Evolutionary conservation across 92 coral and sea anemone genomes (phyloP).

Genomic region (Parazoanthus darwini): DNA sequence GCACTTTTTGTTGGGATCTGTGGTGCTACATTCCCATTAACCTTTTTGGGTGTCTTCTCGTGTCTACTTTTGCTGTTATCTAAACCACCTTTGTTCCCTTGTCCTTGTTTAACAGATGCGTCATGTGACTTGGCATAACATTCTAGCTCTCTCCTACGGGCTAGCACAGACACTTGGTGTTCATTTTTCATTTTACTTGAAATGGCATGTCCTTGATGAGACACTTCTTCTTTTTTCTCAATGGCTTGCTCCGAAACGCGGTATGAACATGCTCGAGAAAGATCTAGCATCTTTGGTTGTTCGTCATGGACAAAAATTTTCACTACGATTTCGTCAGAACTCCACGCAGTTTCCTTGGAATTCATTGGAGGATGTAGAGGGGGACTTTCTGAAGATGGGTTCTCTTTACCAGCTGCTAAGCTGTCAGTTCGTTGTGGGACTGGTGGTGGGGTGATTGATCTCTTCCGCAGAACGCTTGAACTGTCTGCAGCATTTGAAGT

Average conservation of each 20-base stretch:
- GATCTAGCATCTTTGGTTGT: not conserved
- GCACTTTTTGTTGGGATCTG: not conserved
- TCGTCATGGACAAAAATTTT: not conserved
- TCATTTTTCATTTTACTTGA: not conserved
- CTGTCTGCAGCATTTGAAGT: not conserved
- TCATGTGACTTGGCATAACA: not conserved
- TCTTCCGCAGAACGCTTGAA: not conserved
- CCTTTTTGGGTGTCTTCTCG: not conserved
- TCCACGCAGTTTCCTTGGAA: not conserved
- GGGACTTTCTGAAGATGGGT: not conserved
- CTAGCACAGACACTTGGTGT: not conserved
- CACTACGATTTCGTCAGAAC: not conserved
- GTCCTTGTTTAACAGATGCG: not conserved
- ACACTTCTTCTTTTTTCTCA: not conserved
- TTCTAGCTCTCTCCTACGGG: not conserved
- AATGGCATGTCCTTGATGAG: not conserved
- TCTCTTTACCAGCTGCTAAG: not conserved
- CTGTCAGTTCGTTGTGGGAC: slow-evolving; percentile 32
- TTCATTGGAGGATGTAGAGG: not conserved
- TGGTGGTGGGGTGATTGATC: not conserved
- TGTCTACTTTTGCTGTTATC: not conserved
- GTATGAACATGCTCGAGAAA: not conserved
- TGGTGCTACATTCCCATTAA: not conserved
- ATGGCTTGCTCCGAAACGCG: not conserved
- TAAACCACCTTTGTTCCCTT: not conserved